Evolutionary conservation across 2,888 invertebrate genomes (phyloP).

Genomic region (Suillia variegata): DNA sequence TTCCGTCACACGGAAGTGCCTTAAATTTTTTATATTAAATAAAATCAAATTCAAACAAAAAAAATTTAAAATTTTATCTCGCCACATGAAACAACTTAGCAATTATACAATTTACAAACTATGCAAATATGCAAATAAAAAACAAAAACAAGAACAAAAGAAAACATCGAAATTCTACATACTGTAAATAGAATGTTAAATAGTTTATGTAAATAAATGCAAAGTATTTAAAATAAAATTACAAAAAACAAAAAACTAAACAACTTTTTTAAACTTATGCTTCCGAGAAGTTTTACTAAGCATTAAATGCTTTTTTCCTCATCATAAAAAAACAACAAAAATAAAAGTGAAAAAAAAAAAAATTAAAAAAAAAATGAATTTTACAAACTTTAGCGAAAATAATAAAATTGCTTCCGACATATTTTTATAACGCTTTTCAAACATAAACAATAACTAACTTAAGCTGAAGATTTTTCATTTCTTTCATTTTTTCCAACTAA

Average conservation of each 20-base stretch:
- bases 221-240: too few species aligned
- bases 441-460: conserved; percentile 22
- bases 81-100: background rate
- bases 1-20: conserved; percentile 62
- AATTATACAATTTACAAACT: background rate
- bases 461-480: conserved; percentile 10
- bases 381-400: conserved; percentile 27
- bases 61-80: conserved; percentile 11
- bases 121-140: background rate
- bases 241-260: conserved; percentile 22
- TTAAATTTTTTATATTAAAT: conserved; percentile 46
- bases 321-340: conserved; percentile 16
- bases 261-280: conserved; percentile 33
- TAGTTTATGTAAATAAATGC: conserved; percentile 45
- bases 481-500: conserved; percentile 30
- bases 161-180: conserved; percentile 5
- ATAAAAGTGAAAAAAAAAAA: conserved; percentile 24
- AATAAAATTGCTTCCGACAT: conserved; percentile 48
- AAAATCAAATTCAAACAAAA: conserved; percentile 36
- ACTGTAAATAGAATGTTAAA: background rate
- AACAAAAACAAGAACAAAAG: conserved; percentile 17
- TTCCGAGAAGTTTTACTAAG: conserved; percentile 47
- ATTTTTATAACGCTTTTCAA: conserved; percentile 54
- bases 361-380: too few species aligned
- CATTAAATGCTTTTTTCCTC: conserved; percentile 42